Percentiles rank a stretch among this genome's conserved stretches.
phyloP scores from a whole-genome alignment of 2,888 invertebrate genomes.

The Punctoribates punctum region DNA sequence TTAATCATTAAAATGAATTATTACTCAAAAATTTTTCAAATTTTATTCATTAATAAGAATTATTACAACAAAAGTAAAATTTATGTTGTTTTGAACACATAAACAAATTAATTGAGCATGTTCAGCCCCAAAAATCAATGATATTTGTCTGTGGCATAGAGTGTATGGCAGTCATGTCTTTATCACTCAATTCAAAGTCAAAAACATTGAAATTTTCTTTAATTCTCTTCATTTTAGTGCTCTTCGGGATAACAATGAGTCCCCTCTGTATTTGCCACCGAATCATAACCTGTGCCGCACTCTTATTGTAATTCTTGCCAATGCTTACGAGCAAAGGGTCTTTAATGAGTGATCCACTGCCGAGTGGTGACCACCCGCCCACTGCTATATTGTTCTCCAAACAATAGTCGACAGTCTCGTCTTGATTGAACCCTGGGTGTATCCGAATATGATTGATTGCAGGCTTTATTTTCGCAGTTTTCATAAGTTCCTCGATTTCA shows the following conservation, averaged over 20 bases:
- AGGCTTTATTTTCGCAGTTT: conserved; percentile 57
- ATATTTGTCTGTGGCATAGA: background rate
- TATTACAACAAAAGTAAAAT: too few species aligned
- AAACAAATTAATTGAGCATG: background rate
- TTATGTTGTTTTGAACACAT: background rate
- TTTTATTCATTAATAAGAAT: too few species aligned
- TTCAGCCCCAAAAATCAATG: background rate
- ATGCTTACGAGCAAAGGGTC: conserved; percentile 64
- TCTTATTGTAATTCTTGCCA: conserved; percentile 65
- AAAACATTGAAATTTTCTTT: conserved; percentile 67
- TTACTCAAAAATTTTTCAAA: too few species aligned
- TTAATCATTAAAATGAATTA: too few species aligned
- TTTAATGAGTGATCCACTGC: conserved; percentile 63
- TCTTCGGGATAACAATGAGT: conserved; percentile 75
- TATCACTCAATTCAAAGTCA: conserved; percentile 67
- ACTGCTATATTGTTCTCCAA: conserved; percentile 62
- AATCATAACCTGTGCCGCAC: conserved; percentile 64
- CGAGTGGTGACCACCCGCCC: conserved; percentile 75
- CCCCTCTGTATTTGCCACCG: conserved; percentile 66
- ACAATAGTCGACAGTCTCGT: conserved; percentile 64
- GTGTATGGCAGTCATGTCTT: conserved; percentile 60
- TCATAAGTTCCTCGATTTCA: conserved; percentile 62
- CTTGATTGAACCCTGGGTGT: conserved; percentile 66
- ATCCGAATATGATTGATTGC: conserved; percentile 62
- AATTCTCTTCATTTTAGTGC: conserved; percentile 70